Base-by-base conservation (phyloP, 2,888 invertebrate genomes). In the Lacanobia wlatinum region DNA sequence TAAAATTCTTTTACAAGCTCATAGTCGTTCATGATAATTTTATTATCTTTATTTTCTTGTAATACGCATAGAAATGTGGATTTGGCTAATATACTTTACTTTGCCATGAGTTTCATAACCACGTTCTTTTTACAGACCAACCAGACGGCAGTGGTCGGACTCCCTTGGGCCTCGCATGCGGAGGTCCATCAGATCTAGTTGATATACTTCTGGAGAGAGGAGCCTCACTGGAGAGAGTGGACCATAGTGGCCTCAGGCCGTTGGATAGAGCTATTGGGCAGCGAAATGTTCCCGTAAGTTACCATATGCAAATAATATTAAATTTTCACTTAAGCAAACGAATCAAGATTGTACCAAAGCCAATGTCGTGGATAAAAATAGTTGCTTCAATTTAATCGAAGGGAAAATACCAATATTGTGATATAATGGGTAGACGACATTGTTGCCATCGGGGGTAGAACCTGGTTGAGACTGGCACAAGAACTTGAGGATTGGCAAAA, bases 211-310 rank as follows among this genome's bases (percentile, higher is more conserved):
- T 99, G 70, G 99, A 99, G 85, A 97, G 98, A 87, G 99, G 99
- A 18, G 99, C 99, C 1, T 97, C 98, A 43, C 97, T 99, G 70
- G 99, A 99, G 90, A 98, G 99, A 90, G 98, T 98, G 0, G 99
- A 99, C 94, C 97, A 98, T 69, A 98, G 98, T 87, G 99, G 99
- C 12, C 98, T 99, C 97, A 96, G 99, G 76, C 99, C 99, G 1
- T 93, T 99, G 78, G 99, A 99, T 92, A 96, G 99, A 73, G 99
- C 99, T 3, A 99, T 99, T 72, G 98, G 98, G 53, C 98, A 98
- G 90, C 97, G 98, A 73, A 99, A 99, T 94, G 97, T 98, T 77
- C 97, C 97, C 53, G 96, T 96, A 87, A 92, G 93, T 56, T 18
- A 28, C 10, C 0, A 9, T 50, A 21, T n/a, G 9, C 9, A n/a